Conservation (phyloP, 2,888 invertebrate species). For the Noctua janthina region DNA sequence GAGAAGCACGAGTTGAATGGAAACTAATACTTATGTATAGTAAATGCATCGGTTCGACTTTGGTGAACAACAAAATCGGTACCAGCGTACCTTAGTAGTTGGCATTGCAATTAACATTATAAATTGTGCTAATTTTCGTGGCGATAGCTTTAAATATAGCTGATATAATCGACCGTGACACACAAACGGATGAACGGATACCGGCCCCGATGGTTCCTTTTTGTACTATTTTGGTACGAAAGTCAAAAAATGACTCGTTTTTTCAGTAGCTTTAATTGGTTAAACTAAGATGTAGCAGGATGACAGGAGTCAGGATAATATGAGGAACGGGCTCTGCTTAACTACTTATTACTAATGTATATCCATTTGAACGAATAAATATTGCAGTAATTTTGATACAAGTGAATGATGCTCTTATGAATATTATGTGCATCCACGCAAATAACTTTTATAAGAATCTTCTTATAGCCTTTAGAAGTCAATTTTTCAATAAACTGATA, state of each 20-base stretch:
- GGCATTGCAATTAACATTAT: background rate
- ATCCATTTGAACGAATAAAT: background rate
- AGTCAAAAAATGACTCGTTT: background rate
- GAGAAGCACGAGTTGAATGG: background rate
- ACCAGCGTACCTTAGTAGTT: background rate
- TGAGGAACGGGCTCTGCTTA: background rate
- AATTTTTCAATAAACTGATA: background rate
- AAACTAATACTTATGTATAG: background rate
- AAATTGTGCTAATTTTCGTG: constrained; percentile 4
- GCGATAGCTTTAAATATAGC: constrained; percentile 19
- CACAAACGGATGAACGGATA: constrained; percentile 15
- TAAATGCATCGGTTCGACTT: background rate
- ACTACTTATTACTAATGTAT: too few relatives aligned
- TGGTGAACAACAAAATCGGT: background rate
- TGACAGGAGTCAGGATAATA: background rate
- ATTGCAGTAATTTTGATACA: background rate
- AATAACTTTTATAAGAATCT: background rate
- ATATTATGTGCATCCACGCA: background rate
- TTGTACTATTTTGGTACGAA: constrained; percentile 32
- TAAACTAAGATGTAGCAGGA: background rate
- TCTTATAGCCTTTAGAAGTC: background rate
- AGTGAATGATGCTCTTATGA: background rate
- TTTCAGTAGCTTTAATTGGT: background rate
- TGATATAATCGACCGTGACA: constrained; percentile 40
- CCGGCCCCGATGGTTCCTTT: background rate